Conservation (phyloP, 1,140 invertebrate genomes). For the Atta texana region DNA sequence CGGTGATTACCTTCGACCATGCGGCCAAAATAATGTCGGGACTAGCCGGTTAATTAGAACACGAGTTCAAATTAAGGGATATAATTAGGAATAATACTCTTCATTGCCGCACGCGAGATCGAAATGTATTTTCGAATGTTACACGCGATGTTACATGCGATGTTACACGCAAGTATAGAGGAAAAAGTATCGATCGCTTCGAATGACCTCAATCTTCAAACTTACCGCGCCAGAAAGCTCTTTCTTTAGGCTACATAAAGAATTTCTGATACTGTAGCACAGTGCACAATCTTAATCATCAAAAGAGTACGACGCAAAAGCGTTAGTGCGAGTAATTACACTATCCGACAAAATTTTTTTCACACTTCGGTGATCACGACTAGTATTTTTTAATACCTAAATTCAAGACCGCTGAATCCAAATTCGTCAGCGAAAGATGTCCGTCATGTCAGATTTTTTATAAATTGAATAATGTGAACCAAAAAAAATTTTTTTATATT, state of each 20-base stretch:
- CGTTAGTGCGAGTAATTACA: conserved; percentile 15
- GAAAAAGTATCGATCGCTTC: conserved; percentile 69
- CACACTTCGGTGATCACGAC: no score
- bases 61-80: conserved; percentile 21
- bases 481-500: no score
- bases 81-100: conserved; percentile 10
- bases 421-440: no score
- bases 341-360: no score
- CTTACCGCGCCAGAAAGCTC: conserved; percentile 35
- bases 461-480: no score
- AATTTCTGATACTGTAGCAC: conserved; percentile 48
- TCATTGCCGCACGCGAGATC: conserved; percentile 57
- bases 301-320: conserved; percentile 40
- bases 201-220: conserved; percentile 66
- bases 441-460: no score
- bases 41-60: conserved; percentile 3
- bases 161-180: conserved; percentile 35
- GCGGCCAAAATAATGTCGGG: conserved; percentile 6
- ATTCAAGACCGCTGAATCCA: no score
- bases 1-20: conserved; percentile 17
- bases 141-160: conserved; percentile 24
- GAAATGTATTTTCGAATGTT: conserved; percentile 43
- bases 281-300: conserved; percentile 38
- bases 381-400: no score
- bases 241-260: conserved; percentile 55